A percentile compares a stretch with the other conserved stretches of the same genome.
Conservation (phyloP, 2,888 invertebrate genomes). For the Agrilus mali region DNA sequence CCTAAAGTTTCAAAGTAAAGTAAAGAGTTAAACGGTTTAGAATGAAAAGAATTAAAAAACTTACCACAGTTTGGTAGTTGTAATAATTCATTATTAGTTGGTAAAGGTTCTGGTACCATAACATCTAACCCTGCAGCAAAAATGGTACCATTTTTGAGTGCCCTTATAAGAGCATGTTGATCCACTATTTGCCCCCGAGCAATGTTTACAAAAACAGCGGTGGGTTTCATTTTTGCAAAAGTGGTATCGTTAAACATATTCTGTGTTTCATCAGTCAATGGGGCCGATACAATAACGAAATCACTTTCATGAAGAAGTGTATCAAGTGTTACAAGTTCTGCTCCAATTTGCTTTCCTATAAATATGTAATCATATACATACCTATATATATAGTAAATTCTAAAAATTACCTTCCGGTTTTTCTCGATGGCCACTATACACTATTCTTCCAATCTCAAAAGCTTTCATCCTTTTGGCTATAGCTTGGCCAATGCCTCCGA, state of each 20-base stretch:
- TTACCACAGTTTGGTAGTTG: slow-evolving; percentile 70
- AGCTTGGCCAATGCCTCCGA: slow-evolving; percentile 67
- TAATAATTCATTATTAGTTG: slow-evolving; percentile 63
- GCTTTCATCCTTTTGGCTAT: slow-evolving; percentile 58
- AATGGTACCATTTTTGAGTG: slow-evolving; percentile 61
- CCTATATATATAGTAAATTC: too few species aligned
- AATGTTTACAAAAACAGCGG: slow-evolving; percentile 63
- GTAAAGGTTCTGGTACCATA: slow-evolving; percentile 80
- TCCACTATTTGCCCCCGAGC: slow-evolving; percentile 66
- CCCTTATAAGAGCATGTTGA: slow-evolving; percentile 68
- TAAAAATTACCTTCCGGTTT: slow-evolving; percentile 47
- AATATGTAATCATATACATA: too few species aligned
- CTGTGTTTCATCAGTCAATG: slow-evolving; percentile 54
- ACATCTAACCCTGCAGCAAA: slow-evolving; percentile 88
- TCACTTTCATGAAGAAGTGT: slow-evolving; percentile 58
- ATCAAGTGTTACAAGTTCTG: slow-evolving; percentile 42
- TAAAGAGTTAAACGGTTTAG: too few species aligned
- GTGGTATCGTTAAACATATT: slow-evolving; percentile 54
- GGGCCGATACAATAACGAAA: slow-evolving; percentile 57
- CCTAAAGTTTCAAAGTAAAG: too few species aligned
- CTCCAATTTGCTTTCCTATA: slow-evolving; percentile 27
- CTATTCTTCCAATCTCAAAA: slow-evolving; percentile 56
- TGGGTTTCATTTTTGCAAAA: slow-evolving; percentile 67
- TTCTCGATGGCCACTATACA: slow-evolving; percentile 64
- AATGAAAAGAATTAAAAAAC: slow-evolving; percentile 18